phyloP scores from a whole-genome alignment of 2,113 vertebrate genomes.

The Erythrolamprus reginae region DNA sequence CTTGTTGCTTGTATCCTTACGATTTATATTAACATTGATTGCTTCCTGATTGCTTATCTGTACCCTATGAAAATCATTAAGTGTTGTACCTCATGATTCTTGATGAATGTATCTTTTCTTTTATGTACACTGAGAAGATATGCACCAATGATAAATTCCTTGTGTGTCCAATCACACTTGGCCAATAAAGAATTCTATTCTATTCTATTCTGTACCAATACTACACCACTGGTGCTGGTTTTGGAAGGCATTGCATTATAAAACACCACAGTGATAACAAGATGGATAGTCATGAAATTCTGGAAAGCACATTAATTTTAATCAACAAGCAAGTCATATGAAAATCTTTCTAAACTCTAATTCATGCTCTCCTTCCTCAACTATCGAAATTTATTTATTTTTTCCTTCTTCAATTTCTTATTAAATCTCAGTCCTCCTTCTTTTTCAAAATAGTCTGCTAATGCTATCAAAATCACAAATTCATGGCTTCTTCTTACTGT shows the following conservation, averaged over 20 bases:
- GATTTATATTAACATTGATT: no score
- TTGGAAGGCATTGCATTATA: not conserved
- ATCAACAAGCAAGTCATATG: not conserved
- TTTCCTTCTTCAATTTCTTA: not conserved
- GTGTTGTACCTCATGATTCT: no score
- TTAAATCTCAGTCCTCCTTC: not conserved
- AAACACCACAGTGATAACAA: not conserved
- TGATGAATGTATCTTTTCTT: no score
- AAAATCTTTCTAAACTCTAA: not conserved
- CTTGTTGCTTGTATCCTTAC: no score
- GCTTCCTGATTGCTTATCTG: no score
- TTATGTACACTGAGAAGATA: no score
- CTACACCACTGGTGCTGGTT: not conserved
- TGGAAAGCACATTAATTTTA: not conserved
- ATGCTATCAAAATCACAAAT: not conserved
- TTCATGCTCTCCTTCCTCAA: not conserved
- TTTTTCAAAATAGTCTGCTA: not conserved
- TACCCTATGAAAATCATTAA: no score
- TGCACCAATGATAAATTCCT: no score
- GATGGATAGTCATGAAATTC: not conserved
- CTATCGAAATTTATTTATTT: no score
- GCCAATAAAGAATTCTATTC: no score
- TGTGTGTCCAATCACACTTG: no score
- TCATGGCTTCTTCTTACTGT: not conserved
- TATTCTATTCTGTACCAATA: not conserved